Base-by-base conservation (phyloP, 2,888 invertebrate genomes). In the Meloe dianella region DNA sequence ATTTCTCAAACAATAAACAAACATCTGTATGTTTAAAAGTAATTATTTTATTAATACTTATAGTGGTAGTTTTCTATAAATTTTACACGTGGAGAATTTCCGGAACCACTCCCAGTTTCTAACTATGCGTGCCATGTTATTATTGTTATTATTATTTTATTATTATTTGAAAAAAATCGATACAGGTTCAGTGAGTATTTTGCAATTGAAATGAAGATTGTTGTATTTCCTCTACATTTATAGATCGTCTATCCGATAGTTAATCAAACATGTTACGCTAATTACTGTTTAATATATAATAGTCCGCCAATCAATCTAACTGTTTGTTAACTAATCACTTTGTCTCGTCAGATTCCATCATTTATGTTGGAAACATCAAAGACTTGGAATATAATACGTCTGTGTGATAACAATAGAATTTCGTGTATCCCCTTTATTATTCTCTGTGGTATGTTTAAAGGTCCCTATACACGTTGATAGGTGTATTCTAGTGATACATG, bases 291-390 rank as follows among this genome's bases (percentile, higher is more conserved):
- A 54, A 54, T 24, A 8, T 54, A 54, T 54, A 24, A 54, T 54
- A 24, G 54, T 10, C 22, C 24, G 22, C 54, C 54, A 54, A 54
- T 54, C 54, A 54, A 24, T 24, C 54, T 54, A 24, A 24, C 24
- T 54, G 54, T 54, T 54, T 54, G 54, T 54, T 54, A 54, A 54
- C 54, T 24, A 54, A 54, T 54, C 54, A 54, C 54, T 54, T 41
- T 12, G 47, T 47, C 47, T 47, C 2, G 9, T 20, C 14, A 22
- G 54, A 14, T 24, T 54, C 12, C 12, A 10, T 54, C 54, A 54
- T 24, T 54, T 54, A 54, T 54, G 10, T 1, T 10, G 54, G 12
- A 10, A 24, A 54, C 54, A 54, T 54, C 54, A 54, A 54, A 54
- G 54, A 22, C 24, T 24, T 7, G 47, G 14, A 38, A 9, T 38